A percentile compares a stretch with the other conserved stretches of the same genome.
Evolutionary conservation across 2,888 invertebrate genomes (phyloP).

Genomic region (Caenorhabditis sp.): DNA sequence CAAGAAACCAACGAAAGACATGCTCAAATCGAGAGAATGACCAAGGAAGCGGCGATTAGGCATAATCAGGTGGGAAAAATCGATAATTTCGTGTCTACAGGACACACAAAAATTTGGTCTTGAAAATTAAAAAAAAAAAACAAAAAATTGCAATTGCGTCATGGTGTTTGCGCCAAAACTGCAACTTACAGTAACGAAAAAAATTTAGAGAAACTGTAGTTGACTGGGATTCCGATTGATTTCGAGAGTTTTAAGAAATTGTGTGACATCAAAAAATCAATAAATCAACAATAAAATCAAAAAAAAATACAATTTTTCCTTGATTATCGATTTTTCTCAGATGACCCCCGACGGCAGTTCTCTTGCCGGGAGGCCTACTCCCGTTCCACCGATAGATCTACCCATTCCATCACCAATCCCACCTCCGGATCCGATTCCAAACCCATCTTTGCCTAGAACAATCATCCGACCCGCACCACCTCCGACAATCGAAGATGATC

Average conservation of each 20-base stretch:
- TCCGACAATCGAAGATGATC: conserved; percentile 60
- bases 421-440: conserved; percentile 6
- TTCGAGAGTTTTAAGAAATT: no score
- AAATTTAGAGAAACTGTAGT: no score
- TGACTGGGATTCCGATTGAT: no score
- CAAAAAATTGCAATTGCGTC: no score
- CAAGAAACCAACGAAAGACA: conserved; percentile 44
- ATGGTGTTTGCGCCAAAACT: no score
- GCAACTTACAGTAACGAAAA: no score
- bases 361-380: no score
- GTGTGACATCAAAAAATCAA: no score
- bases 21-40: conserved; percentile 56
- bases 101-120: no score
- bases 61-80: conserved; percentile 39
- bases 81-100: neutral
- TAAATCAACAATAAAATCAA: no score
- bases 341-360: conserved; percentile 35
- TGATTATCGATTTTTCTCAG: conserved; percentile 16
- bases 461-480: conserved; percentile 30
- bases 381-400: conserved; percentile 4
- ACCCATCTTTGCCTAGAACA: neutral
- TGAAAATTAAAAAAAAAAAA: no score
- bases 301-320: no score
- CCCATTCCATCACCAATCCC: conserved; percentile 19
- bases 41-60: conserved; percentile 60